These are phyloP conservation scores for Cataglyphis altisquamis DNA, from an alignment of 2,888 invertebrate genomes.

Conservation along the genomic window DNA sequence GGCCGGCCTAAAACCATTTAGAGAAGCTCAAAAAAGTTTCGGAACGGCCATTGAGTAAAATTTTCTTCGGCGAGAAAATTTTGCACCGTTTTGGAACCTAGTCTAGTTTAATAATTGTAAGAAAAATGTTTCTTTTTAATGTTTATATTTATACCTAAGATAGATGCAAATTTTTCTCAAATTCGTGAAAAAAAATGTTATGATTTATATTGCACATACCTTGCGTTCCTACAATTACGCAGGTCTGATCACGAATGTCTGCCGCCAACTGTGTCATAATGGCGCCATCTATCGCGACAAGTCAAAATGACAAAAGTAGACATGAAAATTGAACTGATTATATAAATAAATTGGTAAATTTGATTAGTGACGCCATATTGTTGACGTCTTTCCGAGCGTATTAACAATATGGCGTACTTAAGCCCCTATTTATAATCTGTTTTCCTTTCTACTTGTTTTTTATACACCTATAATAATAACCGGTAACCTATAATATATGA, in stretches of 20 bases:
- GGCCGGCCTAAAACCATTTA: too few species aligned
- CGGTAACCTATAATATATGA: constrained; percentile 23
- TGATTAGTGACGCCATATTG: background rate
- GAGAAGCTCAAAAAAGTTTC: too few species aligned
- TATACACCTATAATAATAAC: background rate
- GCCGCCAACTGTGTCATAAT: background rate
- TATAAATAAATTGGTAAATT: background rate
- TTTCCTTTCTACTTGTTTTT: background rate
- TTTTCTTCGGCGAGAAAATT: too few species aligned
- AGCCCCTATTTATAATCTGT: background rate
- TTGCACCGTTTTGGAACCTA: too few species aligned
- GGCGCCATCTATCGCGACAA: background rate
- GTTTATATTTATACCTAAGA: background rate
- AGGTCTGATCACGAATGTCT: background rate
- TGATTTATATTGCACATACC: background rate
- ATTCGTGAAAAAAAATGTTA: background rate
- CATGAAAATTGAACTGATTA: background rate
- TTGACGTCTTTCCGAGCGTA: background rate
- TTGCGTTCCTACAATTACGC: background rate
- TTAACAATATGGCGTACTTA: too few species aligned
- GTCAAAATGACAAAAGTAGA: background rate
- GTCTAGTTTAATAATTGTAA: background rate
- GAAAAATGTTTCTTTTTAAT: background rate
- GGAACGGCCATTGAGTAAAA: too few species aligned
- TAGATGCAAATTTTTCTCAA: background rate